Evolutionary conservation across 2,888 invertebrate species (phyloP).

Genomic region (Phengaris alcon): DNA sequence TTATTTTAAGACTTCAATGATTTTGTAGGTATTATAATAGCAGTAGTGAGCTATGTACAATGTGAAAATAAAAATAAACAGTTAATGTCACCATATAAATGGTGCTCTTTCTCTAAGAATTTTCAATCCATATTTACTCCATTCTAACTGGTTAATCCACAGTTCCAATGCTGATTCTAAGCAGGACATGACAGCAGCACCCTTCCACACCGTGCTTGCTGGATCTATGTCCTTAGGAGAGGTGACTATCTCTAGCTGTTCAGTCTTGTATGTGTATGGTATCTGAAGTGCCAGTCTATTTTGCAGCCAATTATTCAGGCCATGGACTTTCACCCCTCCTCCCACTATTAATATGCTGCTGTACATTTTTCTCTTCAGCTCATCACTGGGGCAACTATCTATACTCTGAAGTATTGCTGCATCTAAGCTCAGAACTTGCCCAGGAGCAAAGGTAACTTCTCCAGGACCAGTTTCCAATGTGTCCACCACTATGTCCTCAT

Average conservation of each 20-base stretch:
- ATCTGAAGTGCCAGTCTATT: slow-evolving; percentile 91
- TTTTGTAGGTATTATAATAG: no score
- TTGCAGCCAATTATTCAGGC: slow-evolving; percentile 91
- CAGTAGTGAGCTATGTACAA: neutral
- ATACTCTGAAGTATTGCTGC: slow-evolving; percentile 95
- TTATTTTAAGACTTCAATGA: no score
- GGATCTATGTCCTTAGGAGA: slow-evolving; percentile 96
- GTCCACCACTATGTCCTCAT: slow-evolving; percentile 88
- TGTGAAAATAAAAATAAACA: neutral
- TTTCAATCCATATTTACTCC: slow-evolving; percentile 91
- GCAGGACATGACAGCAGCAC: slow-evolving; percentile 95
- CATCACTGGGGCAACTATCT: slow-evolving; percentile 92
- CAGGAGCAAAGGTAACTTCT: slow-evolving; percentile 85
- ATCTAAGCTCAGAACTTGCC: slow-evolving; percentile 91
- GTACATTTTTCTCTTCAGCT: slow-evolving; percentile 95
- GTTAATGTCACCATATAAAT: slow-evolving; percentile 86
- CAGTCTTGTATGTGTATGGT: slow-evolving; percentile 87
- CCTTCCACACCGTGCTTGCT: slow-evolving; percentile 94
- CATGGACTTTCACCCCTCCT: slow-evolving; percentile 93
- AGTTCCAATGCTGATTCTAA: slow-evolving; percentile 95
- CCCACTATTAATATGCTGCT: slow-evolving; percentile 94
- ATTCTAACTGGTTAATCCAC: slow-evolving; percentile 92
- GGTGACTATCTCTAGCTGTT: slow-evolving; percentile 92
- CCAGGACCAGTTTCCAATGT: slow-evolving; percentile 76
- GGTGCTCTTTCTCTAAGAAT: slow-evolving; percentile 94